Evolutionary conservation across 2,797 vertebrate species (phyloP).

Genomic region (Dendrocincla tyrannina): DNA sequence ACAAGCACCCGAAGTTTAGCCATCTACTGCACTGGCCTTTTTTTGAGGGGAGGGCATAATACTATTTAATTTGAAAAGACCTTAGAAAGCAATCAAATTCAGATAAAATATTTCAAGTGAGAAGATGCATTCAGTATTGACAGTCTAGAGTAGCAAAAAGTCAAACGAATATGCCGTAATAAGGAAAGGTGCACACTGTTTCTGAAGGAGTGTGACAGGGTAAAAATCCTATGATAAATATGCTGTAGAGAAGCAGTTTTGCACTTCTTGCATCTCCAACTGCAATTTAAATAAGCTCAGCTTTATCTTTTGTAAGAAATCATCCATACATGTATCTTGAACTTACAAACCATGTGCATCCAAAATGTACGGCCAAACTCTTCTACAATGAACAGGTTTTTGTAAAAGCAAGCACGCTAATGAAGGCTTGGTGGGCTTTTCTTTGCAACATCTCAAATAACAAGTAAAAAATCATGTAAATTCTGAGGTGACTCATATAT

Average conservation of each 20-base stretch:
- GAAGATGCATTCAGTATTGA: neutral
- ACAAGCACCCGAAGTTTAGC: neutral
- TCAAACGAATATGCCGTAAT: neutral
- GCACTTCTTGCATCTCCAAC: neutral
- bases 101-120: neutral
- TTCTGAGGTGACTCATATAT: neutral
- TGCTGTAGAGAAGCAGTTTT: neutral
- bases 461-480: neutral
- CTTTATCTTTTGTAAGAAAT: neutral
- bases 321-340: neutral
- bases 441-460: neutral
- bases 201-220: neutral
- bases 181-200: neutral
- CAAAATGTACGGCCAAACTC: neutral
- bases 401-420: neutral
- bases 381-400: neutral
- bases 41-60: rapidly evolving
- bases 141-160: neutral
- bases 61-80: neutral
- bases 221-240: neutral
- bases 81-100: neutral
- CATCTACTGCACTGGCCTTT: neutral
- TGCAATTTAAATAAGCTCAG: neutral
- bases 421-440: neutral
- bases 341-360: neutral